Base-by-base conservation (phyloP, 2,888 invertebrate genomes). In the Zonitis immaculata region DNA sequence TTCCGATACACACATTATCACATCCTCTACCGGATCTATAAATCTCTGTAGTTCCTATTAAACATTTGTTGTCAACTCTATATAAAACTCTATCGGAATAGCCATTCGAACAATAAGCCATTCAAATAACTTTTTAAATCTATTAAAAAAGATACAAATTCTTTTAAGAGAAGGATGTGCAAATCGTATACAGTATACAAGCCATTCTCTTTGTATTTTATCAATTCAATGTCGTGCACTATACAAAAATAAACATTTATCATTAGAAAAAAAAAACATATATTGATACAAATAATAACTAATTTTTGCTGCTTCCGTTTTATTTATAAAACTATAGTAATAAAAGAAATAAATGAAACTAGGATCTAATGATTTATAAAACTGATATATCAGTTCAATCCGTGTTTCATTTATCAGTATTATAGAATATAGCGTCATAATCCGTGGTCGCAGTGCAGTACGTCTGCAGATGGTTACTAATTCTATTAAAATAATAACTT, bases 381-480 rank as follows among this genome's bases (percentile, higher is more conserved):
- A 66, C 69, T 67, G 67, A 70, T 70, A 69, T 69, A 70, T 69
- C 68, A 65, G 65, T 67, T 66, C 65, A 68, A 68, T 68, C 66
- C 67, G 64, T 62, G 65, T 67, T 66, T 65, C 67, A 67, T 66
- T 66, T 64, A 65, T 65, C 64, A 60, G 64, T 60, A 65, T 68
- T 68, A 67, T 66, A 58, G 61, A 63, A 64, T 62, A 66, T 58
- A 60, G 58, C 54, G 54, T 56, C 58, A 55, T 69, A 68, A 67
- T 66, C 67, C 65, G 63, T 63, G 64, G 62, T 61, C 63, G 64
- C 65, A 65, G 65, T 67, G 67, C 67, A 67, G 60, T 66, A 62
- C 61, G 61, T 64, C 64, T 66, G 66, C 66, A 65, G 64, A 67
- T 66, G 61, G 59, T 58, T 57, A 55, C 60, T 62, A 64, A 62